phyloP scores from a whole-genome alignment of 30 jellyfish, hydroid and myxozoan species.

The Pelagia noctiluca region DNA sequence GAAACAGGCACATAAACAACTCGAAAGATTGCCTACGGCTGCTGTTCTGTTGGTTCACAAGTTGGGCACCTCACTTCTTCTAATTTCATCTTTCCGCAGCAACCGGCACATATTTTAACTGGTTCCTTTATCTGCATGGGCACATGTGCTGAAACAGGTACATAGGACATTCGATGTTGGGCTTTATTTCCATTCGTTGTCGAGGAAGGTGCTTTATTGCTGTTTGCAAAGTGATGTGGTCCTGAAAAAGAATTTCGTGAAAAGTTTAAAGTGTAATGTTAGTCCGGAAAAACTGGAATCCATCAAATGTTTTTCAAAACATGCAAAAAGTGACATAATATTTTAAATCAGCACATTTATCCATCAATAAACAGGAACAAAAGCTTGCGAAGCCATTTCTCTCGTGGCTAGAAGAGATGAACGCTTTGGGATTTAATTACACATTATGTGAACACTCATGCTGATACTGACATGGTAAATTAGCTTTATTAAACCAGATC shows the following conservation, averaged over 20 bases:
- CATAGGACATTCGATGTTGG: conserved; percentile 93
- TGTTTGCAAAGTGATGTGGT: conserved; percentile 57
- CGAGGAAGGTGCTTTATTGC: conserved; percentile 65
- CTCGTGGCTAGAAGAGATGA: no score
- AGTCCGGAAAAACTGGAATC: no score
- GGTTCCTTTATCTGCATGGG: conserved; percentile 95
- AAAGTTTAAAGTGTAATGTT: background rate
- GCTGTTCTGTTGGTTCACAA: conserved; percentile 95
- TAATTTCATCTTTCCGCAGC: conserved; percentile 98
- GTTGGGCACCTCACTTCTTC: conserved; percentile 99
- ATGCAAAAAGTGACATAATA: no score
- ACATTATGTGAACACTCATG: no score
- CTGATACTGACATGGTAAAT: no score
- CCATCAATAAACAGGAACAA: no score
- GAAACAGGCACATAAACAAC: conserved; percentile 99
- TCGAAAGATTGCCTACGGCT: no score
- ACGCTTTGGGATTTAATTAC: no score
- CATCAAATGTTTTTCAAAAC: no score
- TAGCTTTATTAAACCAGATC: no score
- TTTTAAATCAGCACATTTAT: no score
- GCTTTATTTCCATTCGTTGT: conserved; percentile 58
- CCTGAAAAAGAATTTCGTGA: conserved; percentile 4
- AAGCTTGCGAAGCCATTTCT: no score
- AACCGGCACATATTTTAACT: conserved; percentile 98
- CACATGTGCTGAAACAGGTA: conserved; percentile 97